Percentiles rank a stretch among this genome's conserved stretches.
These are phyloP conservation scores for Sycobia sp. DNA, from an alignment of 1,140 invertebrate species.

Conservation along the genomic window DNA sequence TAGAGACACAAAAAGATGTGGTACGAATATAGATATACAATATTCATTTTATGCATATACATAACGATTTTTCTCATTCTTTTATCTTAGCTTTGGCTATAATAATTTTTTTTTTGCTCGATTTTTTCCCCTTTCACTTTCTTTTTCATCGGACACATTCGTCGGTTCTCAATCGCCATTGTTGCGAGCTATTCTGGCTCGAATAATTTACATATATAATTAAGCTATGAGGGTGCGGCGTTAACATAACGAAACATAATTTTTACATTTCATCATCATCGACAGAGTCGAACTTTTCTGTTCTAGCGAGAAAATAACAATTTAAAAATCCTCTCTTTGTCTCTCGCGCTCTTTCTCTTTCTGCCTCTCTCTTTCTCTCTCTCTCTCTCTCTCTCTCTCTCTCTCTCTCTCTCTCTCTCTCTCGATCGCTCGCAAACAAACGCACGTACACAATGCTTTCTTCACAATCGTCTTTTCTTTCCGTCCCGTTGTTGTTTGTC, in stretches of 20 bases:
- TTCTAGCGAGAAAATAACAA: neutral
- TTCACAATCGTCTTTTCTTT: too few relatives aligned
- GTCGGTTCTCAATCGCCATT: neutral
- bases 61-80: constrained; percentile 4
- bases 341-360: too few relatives aligned
- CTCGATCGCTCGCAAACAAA: too few relatives aligned
- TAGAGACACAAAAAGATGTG: constrained; percentile 44
- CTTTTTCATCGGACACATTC: neutral
- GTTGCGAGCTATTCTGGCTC: neutral
- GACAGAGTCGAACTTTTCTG: neutral
- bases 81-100: neutral
- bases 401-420: too few relatives aligned
- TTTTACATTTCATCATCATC: neutral
- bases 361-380: too few relatives aligned
- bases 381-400: too few relatives aligned
- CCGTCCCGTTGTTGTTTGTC: too few relatives aligned
- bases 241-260: neutral
- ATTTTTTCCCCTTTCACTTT: neutral
- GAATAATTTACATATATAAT: neutral
- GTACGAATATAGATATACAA: constrained; percentile 45
- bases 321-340: too few relatives aligned
- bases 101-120: neutral
- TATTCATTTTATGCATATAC: constrained; percentile 25
- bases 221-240: constrained; percentile 1
- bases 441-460: too few relatives aligned